Conservation (phyloP, 1,140 invertebrate genomes). For the Macrocentrus cingulum region DNA sequence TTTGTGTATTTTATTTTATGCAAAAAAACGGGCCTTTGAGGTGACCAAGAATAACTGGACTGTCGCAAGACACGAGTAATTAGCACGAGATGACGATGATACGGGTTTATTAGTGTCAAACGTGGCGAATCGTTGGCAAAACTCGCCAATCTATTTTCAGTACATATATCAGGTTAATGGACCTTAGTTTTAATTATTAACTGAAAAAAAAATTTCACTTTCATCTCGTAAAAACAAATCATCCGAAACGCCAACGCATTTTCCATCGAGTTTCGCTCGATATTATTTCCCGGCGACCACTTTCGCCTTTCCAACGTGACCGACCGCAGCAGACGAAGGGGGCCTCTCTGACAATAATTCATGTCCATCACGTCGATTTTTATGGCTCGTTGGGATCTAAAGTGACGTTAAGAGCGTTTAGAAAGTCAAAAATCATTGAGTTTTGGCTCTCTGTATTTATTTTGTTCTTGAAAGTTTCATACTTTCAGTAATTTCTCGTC, state of each 20-base stretch:
- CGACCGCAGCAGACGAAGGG: too few species aligned
- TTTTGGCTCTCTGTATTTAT: too few species aligned
- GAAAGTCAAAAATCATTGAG: neutral
- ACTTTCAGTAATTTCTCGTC: neutral
- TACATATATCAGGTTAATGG: constrained; percentile 1
- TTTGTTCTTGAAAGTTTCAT: too few species aligned
- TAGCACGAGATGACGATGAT: neutral
- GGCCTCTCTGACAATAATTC: too few species aligned
- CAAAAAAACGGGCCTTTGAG: too few species aligned
- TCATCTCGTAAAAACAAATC: constrained; percentile 42
- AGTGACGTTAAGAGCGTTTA: neutral
- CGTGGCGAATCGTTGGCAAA: neutral
- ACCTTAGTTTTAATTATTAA: neutral
- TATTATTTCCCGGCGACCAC: neutral
- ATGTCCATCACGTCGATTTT: neutral
- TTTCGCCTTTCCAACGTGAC: too few species aligned
- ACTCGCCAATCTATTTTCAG: neutral
- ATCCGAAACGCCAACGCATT: constrained; percentile 24
- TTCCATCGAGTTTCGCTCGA: neutral
- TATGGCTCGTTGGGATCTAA: constrained; percentile 10
- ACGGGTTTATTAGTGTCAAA: neutral
- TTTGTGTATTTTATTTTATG: too few species aligned
- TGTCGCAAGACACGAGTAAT: neutral
- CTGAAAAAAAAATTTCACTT: constrained; percentile 38
- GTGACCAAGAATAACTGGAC: too few species aligned